Percentiles rank a stretch among this genome's conserved stretches.
phyloP scores from a whole-genome alignment of 2,113 vertebrate genomes.

The Heterocephalus glaber region DNA sequence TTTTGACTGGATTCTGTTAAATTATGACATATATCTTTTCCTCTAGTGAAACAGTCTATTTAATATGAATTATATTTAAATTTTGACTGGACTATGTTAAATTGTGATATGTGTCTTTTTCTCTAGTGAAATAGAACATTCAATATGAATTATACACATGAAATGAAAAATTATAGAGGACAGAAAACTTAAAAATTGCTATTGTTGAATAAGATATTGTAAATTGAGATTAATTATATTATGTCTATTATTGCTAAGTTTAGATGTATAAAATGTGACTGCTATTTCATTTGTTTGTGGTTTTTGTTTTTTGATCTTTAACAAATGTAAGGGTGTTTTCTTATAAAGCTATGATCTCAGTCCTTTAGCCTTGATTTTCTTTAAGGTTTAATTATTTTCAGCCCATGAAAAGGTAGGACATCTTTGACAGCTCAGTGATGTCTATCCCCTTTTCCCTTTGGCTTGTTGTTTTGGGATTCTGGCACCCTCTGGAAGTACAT shows the following conservation, averaged over 20 bases:
- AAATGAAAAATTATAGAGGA: background rate
- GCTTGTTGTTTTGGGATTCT: background rate
- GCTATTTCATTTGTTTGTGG: background rate
- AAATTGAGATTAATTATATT: background rate
- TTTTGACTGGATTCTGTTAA: background rate
- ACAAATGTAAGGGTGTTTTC: background rate
- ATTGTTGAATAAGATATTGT: background rate
- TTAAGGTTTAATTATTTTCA: background rate
- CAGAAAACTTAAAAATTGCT: slow-evolving; percentile 35
- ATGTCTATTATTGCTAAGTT: background rate
- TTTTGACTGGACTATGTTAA: background rate
- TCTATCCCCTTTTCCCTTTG: background rate
- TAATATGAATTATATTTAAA: background rate
- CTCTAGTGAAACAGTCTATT: background rate
- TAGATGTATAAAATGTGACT: background rate
- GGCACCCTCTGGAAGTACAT: background rate
- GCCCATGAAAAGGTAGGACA: background rate
- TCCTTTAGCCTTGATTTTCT: background rate
- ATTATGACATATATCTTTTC: background rate
- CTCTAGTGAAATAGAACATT: background rate
- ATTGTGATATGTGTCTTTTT: background rate
- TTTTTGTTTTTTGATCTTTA: background rate
- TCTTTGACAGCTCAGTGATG: background rate
- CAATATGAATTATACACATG: background rate
- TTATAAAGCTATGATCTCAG: background rate